Conservation (phyloP, 2,113 vertebrate genomes). For the Saccopteryx bilineata region DNA sequence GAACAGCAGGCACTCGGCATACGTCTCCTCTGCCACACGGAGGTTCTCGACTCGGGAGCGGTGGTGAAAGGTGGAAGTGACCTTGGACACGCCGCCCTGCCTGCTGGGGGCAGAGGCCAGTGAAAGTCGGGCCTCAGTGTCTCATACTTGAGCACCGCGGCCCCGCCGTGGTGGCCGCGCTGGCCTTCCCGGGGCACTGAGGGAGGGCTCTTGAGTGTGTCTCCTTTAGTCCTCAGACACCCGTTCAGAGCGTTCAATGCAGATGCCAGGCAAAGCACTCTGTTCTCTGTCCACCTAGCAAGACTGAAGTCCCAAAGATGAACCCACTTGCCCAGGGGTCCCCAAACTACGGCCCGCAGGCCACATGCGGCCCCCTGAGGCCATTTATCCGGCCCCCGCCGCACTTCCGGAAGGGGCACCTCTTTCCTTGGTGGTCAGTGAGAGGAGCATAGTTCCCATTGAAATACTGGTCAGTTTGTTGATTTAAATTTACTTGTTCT, state of each 20-base stretch:
- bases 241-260: background rate
- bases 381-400: too few species aligned
- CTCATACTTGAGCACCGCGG: rapidly evolving
- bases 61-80: background rate
- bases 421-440: too few species aligned
- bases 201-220: rapidly evolving
- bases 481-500: too few species aligned
- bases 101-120: background rate
- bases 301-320: background rate
- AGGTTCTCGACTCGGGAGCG: background rate
- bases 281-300: background rate
- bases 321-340: background rate
- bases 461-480: too few species aligned
- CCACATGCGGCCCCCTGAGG: too few species aligned
- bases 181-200: rapidly evolving
- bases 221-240: background rate
- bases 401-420: too few species aligned
- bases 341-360: too few species aligned
- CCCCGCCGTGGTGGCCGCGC: background rate
- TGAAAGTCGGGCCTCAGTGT: too few species aligned
- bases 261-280: background rate
- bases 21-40: background rate
- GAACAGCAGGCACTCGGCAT: background rate
- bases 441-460: too few species aligned
- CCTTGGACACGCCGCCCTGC: background rate